Evolutionary conservation across 2,113 vertebrate genomes (phyloP), one percentile per base, ranked within the genome.

Genomic region (Marmota monax): DNA sequence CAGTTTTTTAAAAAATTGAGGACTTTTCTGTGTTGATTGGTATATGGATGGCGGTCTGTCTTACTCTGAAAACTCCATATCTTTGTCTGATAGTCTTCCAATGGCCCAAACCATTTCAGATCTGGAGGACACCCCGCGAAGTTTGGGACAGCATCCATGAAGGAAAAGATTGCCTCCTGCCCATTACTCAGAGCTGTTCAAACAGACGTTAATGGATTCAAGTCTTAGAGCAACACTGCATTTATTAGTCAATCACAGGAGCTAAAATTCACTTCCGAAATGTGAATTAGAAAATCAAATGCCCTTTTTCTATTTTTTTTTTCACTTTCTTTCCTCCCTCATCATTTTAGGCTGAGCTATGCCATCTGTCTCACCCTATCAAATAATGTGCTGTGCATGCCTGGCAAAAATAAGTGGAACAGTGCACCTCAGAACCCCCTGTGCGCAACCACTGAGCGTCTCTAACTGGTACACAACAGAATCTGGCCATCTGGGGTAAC

Each of bases 141-240:
- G 97, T 98, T 98, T 98, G 97, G 98, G 98, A 97, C 88, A 76
- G 97, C 97, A 97, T 96, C 98, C 97, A 98, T 97, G 97, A 98
- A 98, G 98, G 98, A 98, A 99, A 98, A 98, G 97, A 98, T 93
- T 98, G 98, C 97, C 98, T 99, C 98, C 98, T 98, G 98, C 96
- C 93, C 97, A 98, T 97, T 98, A 98, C 98, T 99, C 98, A 98
- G 97, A 98, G 98, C 98, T 98, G 98, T 98, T 98, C 98, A 98
- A 98, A 98, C 97, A 97, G 96, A 98, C 97, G 88, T 98, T 98
- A 98, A 98, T 90, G 87, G 98, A 98, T 98, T 98, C 97, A 98
- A 95, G 96, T 97, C 97, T 98, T 98, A 96, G 61, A 98, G 96
- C 98, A 97, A 98, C 98, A 97, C 90, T 98, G 97, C 97, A 98